Conservation (phyloP, 2,888 invertebrate species). For the Rhagonycha lutea region DNA sequence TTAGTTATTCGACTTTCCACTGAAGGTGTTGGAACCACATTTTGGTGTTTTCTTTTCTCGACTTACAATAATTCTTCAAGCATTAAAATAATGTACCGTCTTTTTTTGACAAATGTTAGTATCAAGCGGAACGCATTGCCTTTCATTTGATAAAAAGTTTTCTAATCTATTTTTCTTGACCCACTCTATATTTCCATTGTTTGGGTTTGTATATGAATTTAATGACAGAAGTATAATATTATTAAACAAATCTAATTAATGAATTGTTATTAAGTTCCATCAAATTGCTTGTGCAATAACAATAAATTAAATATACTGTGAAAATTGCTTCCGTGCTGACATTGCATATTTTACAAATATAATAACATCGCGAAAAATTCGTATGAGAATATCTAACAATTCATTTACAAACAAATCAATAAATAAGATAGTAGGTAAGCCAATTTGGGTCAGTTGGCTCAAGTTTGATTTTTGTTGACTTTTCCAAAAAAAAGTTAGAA, state of each 20-base stretch:
- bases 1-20: background rate
- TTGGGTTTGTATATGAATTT: background rate
- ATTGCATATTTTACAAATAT: background rate
- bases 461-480: conserved; percentile 1
- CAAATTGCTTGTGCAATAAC: background rate
- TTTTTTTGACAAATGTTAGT: too few species aligned
- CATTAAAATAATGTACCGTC: background rate
- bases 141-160: background rate
- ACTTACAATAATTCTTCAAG: background rate
- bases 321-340: background rate
- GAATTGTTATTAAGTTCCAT: background rate
- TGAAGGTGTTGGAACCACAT: background rate
- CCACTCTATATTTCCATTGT: background rate
- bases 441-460: conserved; percentile 11
- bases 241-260: background rate
- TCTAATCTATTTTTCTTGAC: background rate
- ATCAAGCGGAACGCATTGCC: background rate
- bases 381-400: background rate
- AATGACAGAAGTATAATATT: background rate
- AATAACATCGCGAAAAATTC: background rate
- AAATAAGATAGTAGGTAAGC: background rate
- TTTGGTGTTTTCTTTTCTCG: background rate
- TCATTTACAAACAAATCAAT: background rate
- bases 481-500: background rate
- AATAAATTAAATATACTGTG: background rate